These are phyloP conservation scores for Mercenaria mercenaria DNA, from an alignment of 1,140 invertebrate species.

Conservation along the genomic window DNA sequence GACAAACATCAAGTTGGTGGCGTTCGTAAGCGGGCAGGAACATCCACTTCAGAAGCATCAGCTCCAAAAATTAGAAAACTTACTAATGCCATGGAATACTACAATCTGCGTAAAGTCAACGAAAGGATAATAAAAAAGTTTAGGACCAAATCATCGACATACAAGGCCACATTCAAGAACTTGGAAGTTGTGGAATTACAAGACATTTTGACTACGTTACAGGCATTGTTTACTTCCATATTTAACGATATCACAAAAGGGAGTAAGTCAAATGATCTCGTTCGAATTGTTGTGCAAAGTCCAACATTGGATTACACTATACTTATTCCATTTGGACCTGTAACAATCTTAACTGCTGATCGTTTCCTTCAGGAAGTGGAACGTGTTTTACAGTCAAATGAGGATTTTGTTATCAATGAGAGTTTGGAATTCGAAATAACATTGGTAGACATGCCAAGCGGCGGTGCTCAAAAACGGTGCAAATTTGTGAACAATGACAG, in stretches of 20 bases:
- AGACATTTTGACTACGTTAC: no score
- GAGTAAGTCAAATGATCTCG: background rate
- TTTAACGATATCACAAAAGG: background rate
- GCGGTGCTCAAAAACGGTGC: background rate
- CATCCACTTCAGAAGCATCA: background rate
- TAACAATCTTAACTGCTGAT: background rate
- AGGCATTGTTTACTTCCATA: background rate
- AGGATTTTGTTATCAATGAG: constrained; percentile 16
- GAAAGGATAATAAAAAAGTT: no score
- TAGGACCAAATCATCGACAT: no score
- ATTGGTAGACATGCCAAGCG: background rate
- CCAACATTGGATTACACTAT: constrained; percentile 18
- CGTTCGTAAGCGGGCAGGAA: background rate
- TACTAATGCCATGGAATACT: no score
- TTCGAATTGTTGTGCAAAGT: constrained; percentile 16
- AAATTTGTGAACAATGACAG: background rate
- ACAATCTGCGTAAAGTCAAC: no score
- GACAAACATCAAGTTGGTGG: background rate
- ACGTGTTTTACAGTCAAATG: background rate
- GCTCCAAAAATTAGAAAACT: no score
- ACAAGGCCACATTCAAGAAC: no score
- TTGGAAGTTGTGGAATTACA: no score
- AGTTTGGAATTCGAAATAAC: background rate
- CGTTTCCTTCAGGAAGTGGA: constrained; percentile 13
- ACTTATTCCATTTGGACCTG: background rate